A percentile compares a stretch with the other conserved stretches of the same genome.
phyloP scores from a whole-genome alignment of 2,888 invertebrate species.

The Drosophila nigricruria region DNA sequence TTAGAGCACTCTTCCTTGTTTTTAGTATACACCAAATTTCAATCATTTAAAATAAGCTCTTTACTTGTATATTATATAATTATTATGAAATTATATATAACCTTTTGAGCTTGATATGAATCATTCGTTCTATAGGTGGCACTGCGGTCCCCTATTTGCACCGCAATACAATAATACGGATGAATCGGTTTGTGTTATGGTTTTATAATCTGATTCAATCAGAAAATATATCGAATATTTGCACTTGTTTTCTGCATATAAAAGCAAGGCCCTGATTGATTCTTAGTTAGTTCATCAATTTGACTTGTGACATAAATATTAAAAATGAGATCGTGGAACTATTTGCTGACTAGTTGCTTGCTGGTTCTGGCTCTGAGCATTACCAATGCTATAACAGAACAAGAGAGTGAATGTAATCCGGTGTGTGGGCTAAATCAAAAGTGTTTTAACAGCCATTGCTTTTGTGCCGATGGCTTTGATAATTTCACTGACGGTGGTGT shows the following conservation, averaged over 20 bases:
- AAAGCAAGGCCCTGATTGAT: background rate
- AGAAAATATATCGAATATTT: background rate
- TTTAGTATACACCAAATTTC: too few species aligned
- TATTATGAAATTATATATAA: background rate
- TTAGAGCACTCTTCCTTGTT: too few species aligned
- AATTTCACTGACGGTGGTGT: too few species aligned
- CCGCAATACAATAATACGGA: background rate
- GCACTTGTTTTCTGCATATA: background rate
- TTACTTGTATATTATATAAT: background rate
- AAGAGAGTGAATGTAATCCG: background rate
- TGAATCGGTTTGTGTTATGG: too few species aligned
- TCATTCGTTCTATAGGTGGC: background rate
- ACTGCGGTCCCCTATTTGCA: background rate
- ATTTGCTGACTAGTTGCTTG: slow-evolving; percentile 1
- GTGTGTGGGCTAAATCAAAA: background rate
- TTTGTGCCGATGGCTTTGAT: background rate
- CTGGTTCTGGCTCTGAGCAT: background rate
- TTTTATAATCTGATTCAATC: background rate
- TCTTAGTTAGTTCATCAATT: slow-evolving; percentile 9
- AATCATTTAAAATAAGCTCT: too few species aligned
- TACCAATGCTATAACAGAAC: background rate
- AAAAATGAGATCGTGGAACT: slow-evolving; percentile 1
- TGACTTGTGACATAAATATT: background rate
- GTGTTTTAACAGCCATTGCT: background rate
- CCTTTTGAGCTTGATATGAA: background rate